Evolutionary conservation across 2,797 vertebrate species (phyloP).

Genomic region (Molossus alvarezi): DNA sequence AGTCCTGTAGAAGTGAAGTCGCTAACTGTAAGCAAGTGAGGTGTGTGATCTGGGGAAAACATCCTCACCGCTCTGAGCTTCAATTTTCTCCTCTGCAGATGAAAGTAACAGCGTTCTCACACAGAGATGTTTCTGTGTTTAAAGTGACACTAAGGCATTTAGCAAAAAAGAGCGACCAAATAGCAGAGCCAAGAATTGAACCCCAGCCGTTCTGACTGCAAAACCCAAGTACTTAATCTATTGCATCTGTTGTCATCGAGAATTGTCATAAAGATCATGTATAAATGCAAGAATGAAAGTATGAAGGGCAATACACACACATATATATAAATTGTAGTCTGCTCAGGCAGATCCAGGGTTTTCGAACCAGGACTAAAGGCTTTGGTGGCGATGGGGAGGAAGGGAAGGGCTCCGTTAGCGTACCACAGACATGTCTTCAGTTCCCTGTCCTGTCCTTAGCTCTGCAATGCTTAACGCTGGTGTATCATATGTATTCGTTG

Average conservation of each 20-base stretch:
- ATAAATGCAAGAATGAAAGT: not conserved
- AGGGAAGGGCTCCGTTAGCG: not conserved
- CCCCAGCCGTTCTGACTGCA: not conserved
- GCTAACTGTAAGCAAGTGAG: not conserved
- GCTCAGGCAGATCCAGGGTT: not conserved
- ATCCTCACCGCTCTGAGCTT: not conserved
- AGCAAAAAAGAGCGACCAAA: not conserved
- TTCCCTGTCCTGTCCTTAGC: not conserved
- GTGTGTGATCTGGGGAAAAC: slow-evolving; percentile 3
- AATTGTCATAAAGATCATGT: not conserved
- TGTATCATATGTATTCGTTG: not conserved
- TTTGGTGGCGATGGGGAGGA: slow-evolving; percentile 39
- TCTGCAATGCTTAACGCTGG: not conserved
- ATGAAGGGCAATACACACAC: not conserved
- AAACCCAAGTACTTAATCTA: not conserved
- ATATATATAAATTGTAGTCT: not conserved
- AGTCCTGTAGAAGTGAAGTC: slow-evolving; percentile 51
- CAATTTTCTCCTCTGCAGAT: slow-evolving; percentile 17
- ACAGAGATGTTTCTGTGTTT: not conserved
- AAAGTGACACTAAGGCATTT: slow-evolving; percentile 42
- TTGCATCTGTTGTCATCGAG: not conserved
- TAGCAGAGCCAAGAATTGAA: not conserved
- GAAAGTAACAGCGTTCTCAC: not conserved
- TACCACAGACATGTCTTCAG: not conserved
- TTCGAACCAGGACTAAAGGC: not conserved